Conservation (phyloP, 2,888 invertebrate species). For the Lacanobia wlatinum region DNA sequence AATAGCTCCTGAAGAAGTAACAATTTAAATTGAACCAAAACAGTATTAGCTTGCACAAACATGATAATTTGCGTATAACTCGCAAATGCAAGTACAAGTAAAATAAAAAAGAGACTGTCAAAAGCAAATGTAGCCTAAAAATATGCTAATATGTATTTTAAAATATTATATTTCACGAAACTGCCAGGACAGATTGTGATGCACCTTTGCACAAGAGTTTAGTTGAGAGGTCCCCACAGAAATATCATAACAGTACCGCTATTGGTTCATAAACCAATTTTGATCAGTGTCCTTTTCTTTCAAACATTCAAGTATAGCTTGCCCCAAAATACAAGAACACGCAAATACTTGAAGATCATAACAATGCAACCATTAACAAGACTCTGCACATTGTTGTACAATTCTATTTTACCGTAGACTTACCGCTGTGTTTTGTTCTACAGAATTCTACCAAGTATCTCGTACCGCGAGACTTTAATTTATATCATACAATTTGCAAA, state of each 20-base stretch:
- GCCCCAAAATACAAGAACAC: background rate
- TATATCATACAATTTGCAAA: conserved; percentile 15
- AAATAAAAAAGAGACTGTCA: no score
- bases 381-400: background rate
- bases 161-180: no score
- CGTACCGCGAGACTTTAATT: conserved; percentile 14
- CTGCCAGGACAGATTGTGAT: no score
- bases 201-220: no score
- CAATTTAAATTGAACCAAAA: no score
- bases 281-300: background rate
- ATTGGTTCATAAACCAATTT: no score
- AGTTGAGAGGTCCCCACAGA: no score
- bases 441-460: background rate
- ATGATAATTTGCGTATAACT: background rate
- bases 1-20: no score
- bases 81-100: background rate
- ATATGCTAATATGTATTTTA: no score
- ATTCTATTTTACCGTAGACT: conserved; percentile 8
- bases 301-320: conserved; percentile 20
- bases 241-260: no score
- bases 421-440: conserved; percentile 11
- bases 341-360: conserved; percentile 20
- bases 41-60: no score
- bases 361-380: conserved; percentile 26
- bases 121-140: no score